phyloP scores from a whole-genome alignment of 2,113 vertebrate species.

The Silurus asotus region DNA sequence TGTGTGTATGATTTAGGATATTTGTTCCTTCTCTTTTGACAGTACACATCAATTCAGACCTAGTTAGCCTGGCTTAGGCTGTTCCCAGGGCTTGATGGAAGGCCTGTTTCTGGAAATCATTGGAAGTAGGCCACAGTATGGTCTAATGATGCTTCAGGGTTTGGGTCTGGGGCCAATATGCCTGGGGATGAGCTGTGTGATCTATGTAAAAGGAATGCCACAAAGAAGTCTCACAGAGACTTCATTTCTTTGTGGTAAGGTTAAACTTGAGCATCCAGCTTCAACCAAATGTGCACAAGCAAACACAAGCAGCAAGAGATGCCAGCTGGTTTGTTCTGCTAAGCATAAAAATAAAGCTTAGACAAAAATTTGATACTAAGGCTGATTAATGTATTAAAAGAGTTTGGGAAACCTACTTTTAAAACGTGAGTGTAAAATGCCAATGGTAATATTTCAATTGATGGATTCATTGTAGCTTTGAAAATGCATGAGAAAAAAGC shows the following conservation, averaged over 20 bases:
- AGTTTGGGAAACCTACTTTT: neutral
- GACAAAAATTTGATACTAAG: neutral
- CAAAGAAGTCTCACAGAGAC: constrained; percentile 21
- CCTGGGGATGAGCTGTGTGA: constrained; percentile 46
- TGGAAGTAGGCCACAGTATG: constrained; percentile 36
- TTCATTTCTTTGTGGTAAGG: constrained; percentile 21
- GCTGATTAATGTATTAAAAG: neutral
- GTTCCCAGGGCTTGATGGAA: constrained; percentile 37
- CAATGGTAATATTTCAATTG: neutral
- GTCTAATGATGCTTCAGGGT: constrained; percentile 48
- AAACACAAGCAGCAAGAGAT: neutral
- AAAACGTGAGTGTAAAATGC: neutral
- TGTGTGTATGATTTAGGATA: constrained; percentile 30
- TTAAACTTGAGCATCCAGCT: neutral
- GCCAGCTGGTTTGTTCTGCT: neutral
- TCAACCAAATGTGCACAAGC: neutral
- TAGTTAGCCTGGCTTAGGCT: constrained; percentile 26
- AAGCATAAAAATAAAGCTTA: neutral
- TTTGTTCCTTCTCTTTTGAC: constrained; percentile 8
- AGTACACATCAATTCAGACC: constrained; percentile 24
- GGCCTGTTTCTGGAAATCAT: constrained; percentile 40
- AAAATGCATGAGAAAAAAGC: neutral
- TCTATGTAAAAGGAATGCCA: constrained; percentile 32
- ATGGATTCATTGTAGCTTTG: neutral
- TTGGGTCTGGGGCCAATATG: constrained; percentile 39